These are phyloP conservation scores for Thumatha senex DNA, from an alignment of 2,888 invertebrate genomes.

Conservation along the genomic window DNA sequence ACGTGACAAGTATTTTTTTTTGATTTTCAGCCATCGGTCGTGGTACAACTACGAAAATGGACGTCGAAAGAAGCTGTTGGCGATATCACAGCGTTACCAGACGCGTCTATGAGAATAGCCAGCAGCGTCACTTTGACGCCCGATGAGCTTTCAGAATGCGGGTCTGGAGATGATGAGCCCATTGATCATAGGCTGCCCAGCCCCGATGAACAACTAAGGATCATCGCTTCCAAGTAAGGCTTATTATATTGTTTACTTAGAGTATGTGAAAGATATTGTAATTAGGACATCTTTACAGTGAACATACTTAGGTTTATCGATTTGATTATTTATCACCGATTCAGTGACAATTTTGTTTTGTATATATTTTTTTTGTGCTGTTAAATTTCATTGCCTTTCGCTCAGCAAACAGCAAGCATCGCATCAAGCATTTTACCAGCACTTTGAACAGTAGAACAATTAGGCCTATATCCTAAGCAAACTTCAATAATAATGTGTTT, in stretches of 20 bases:
- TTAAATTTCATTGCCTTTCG: too few species aligned
- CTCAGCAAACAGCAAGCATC: too few species aligned
- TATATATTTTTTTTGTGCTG: too few species aligned
- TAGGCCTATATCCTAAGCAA: too few species aligned
- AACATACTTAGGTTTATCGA: too few species aligned
- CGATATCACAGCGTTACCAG: constrained; percentile 91
- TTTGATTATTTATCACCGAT: too few species aligned
- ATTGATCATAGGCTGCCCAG: constrained; percentile 94
- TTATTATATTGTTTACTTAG: background rate
- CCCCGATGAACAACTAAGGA: constrained; percentile 93
- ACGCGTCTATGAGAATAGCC: constrained; percentile 89
- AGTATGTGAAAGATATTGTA: too few species aligned
- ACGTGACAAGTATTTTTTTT: background rate
- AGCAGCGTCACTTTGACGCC: constrained; percentile 76
- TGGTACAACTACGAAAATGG: constrained; percentile 92
- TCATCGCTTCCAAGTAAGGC: constrained; percentile 90
- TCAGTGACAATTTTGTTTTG: too few species aligned
- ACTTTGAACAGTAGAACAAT: too few species aligned
- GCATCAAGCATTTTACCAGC: too few species aligned
- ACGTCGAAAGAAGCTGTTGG: constrained; percentile 92
- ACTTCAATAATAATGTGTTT: background rate
- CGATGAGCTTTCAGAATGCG: constrained; percentile 80
- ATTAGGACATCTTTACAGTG: too few species aligned
- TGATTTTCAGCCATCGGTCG: constrained; percentile 88
- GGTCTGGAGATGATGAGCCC: constrained; percentile 86